Conservation (phyloP, 1,140 invertebrate genomes). For the Drosophila kepulauana region DNA sequence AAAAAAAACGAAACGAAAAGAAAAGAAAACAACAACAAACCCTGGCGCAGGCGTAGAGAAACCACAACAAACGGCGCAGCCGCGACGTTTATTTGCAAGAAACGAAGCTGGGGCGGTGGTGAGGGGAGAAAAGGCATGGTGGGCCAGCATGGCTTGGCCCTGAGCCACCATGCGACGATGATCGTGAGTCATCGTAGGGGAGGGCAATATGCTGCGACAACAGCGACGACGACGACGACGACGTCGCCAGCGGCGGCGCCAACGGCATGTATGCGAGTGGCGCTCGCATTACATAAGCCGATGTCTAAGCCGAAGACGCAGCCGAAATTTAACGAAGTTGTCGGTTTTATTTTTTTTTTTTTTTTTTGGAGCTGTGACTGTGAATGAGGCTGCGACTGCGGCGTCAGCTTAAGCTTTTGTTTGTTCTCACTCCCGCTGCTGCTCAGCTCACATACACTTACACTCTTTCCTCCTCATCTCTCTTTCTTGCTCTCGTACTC, state of each 20-base stretch:
- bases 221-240: constrained; percentile 2
- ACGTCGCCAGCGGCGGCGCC: constrained; percentile 54
- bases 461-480: constrained; percentile 6
- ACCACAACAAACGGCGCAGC: constrained; percentile 74
- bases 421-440: constrained; percentile 28
- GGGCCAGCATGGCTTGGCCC: constrained; percentile 31
- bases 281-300: constrained; percentile 68
- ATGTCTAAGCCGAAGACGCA: constrained; percentile 18
- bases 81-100: constrained; percentile 24
- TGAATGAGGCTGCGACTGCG: constrained; percentile 34
- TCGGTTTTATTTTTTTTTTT: constrained; percentile 1
- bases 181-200: constrained; percentile 53
- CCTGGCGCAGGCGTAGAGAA: constrained; percentile 45
- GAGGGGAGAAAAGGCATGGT: constrained; percentile 18
- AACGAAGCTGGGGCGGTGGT: background rate
- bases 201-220: constrained; percentile 28
- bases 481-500: constrained; percentile 20
- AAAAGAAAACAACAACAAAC: constrained; percentile 41
- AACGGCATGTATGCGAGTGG: constrained; percentile 42
- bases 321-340: constrained; percentile 14
- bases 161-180: constrained; percentile 36
- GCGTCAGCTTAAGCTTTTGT: constrained; percentile 40
- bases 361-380: constrained; percentile 1
- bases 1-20: constrained; percentile 26
- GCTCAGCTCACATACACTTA: constrained; percentile 1